A percentile compares a stretch with the other conserved stretches of the same genome.
Conservation (phyloP, 2,888 invertebrate species). For the Zele albiditarsus region DNA sequence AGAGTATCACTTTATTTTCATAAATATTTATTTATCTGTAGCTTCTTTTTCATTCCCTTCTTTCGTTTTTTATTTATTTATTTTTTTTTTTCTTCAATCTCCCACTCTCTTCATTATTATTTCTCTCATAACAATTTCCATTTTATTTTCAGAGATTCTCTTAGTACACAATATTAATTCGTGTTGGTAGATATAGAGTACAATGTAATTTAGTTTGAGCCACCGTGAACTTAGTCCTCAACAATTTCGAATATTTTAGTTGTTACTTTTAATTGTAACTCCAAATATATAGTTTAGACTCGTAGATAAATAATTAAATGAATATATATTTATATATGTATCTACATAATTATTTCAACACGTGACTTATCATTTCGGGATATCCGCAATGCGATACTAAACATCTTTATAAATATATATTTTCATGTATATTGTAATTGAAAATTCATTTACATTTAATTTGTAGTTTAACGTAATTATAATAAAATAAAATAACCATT, state of each 20-base stretch:
- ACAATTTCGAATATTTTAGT: not conserved
- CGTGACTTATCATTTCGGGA: conserved; percentile 3
- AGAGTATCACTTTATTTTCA: not conserved
- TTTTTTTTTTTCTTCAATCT: not conserved
- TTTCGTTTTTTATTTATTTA: not conserved
- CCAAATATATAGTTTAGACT: not conserved
- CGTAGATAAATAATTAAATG: not conserved
- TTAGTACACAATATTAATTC: not conserved
- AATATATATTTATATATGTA: not conserved
- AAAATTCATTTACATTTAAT: not conserved
- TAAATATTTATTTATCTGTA: not conserved
- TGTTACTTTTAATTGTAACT: not conserved
- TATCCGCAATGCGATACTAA: not conserved
- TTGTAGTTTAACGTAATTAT: no score
- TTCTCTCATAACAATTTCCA: not conserved
- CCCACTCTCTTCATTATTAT: not conserved
- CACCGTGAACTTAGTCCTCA: not conserved
- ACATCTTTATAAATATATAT: not conserved
- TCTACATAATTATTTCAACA: not conserved
- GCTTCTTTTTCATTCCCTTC: not conserved
- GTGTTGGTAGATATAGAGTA: not conserved
- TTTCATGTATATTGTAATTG: not conserved
- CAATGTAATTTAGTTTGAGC: not conserved
- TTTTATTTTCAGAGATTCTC: not conserved
- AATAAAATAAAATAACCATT: no score